Evolutionary conservation across 2,797 vertebrate genomes (phyloP), one percentile per base, ranked within the genome.

Genomic region (Margarornis squamiger): DNA sequence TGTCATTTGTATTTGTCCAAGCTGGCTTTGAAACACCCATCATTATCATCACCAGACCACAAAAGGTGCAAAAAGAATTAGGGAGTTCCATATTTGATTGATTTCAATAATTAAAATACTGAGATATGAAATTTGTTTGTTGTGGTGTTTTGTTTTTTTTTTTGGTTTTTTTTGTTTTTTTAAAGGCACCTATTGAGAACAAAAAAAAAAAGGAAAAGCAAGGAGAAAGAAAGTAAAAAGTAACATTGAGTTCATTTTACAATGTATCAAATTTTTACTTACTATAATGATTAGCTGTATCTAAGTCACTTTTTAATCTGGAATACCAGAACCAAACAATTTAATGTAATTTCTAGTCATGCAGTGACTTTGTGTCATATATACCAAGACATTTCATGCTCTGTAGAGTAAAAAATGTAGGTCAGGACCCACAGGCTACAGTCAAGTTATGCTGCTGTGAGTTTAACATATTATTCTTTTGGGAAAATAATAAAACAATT

Each of bases 401-500:
- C 67, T 70, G 29, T 14, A 72, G 59, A 93, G 59, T 94, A 77
- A 93, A 80, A 95, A 97, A 97, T 83, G 67, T 81, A 96, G 87
- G 71, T 86, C 82, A 97, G 77, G 80, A 90, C 78, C 76, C 71
- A 95, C 58, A 95, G 86, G 79, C 85, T 93, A 91, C 8, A 83
- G 86, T 61, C 78, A 85, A 73, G 45, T 68, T 86, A 78, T 54
- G 77, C 73, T 92, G 39, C 74, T 89, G 15, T 93, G 86, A 83
- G 62, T 90, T 91, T 75, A 89, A 71, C 63, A 20, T 92, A 77
- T 72, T 86, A 86, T 87, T 84, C 61, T 92, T 84, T 23, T 8
- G 87, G 66, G 70, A 92, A 93, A 94, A 94, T 59, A 92, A 81
- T 80, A 73, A 90, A 96, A 94, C 86, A 61, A 88, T 91, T 95